Percentiles rank a stretch among this genome's conserved stretches.
phyloP scores from a whole-genome alignment of 2,888 invertebrate species.

The Electrophaes corylata region DNA sequence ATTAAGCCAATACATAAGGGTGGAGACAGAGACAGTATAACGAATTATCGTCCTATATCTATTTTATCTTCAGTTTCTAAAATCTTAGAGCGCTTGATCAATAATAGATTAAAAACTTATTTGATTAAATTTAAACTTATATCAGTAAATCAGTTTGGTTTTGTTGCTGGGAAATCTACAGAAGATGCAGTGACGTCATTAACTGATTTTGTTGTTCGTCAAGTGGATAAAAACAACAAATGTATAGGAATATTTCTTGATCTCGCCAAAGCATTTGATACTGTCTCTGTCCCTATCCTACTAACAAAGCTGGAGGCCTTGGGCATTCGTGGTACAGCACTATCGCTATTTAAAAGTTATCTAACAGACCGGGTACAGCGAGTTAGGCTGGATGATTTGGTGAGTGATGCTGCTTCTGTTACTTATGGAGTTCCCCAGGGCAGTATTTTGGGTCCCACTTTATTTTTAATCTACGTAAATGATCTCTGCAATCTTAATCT shows the following conservation, averaged over 20 bases:
- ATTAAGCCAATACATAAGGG: too few relatives aligned
- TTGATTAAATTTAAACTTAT: background rate
- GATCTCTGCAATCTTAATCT: background rate
- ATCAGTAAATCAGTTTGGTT: background rate
- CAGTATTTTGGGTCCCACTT: background rate
- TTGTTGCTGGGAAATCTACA: background rate
- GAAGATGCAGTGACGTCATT: background rate
- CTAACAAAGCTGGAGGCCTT: background rate
- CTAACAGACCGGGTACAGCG: background rate
- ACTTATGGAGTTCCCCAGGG: too few relatives aligned
- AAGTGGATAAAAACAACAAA: background rate
- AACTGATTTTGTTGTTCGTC: background rate
- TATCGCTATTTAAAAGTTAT: background rate
- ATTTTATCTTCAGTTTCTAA: background rate
- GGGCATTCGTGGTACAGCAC: background rate
- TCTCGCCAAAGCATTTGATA: too few relatives aligned
- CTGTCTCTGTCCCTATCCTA: too few relatives aligned
- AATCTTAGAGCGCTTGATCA: background rate
- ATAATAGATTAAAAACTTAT: background rate
- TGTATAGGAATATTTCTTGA: background rate
- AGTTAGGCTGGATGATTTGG: background rate
- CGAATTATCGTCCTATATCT: background rate
- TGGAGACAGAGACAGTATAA: background rate
- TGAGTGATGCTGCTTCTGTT: background rate
- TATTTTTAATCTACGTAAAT: background rate